Base-by-base conservation (phyloP, 2,888 invertebrate species). In the Eulithis testata region DNA sequence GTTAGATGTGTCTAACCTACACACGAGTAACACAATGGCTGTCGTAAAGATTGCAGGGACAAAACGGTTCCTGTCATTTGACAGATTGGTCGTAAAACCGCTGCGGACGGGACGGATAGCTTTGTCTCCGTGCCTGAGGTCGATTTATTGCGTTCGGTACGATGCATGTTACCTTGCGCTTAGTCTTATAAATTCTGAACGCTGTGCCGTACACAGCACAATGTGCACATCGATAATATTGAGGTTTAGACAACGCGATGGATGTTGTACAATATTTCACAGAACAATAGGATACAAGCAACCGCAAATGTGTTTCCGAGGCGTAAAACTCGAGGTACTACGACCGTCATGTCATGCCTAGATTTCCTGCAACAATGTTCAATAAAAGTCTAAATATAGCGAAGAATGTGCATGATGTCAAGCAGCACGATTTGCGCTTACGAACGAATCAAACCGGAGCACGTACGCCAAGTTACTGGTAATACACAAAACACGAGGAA, bases 41-140 rank as follows among this genome's bases (percentile, higher is more conserved):
- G 81, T 85, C 83, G 82, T 87, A 87, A 87, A 85, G 84, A 84
- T 84, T 87, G 82, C 86, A 87, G 84, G 81, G 82, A 86, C 86
- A 83, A 87, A 90, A 88, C 87, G 82, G 85, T 79, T 77, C 80
- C 80, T 74, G 80, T 82, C 79, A 80, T 83, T 82, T 87, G 85
- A 88, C 80, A 81, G 87, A 90, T 89, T 83, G 87, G 75, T 81
- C 79, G 82, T 87, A 87, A 87, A 88, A 75, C 79, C 73, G 70
- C 73, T 70, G 73, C 70, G 75, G 75, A 63, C 70, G 69, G 70
- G 69, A 73, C 76, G 69, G 77, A 79, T 77, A 75, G 82, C 83
- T 81, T 79, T 75, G 76, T 78, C 83, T 72, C 71, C 76, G 74
- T 76, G 76, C 76, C 76, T 45, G 78, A 75, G 76, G 82, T 81